Percentiles rank a stretch among this genome's conserved stretches.
These are phyloP conservation scores for Oxystoma pomonae DNA, from an alignment of 2,888 invertebrate genomes.

Conservation along the genomic window DNA sequence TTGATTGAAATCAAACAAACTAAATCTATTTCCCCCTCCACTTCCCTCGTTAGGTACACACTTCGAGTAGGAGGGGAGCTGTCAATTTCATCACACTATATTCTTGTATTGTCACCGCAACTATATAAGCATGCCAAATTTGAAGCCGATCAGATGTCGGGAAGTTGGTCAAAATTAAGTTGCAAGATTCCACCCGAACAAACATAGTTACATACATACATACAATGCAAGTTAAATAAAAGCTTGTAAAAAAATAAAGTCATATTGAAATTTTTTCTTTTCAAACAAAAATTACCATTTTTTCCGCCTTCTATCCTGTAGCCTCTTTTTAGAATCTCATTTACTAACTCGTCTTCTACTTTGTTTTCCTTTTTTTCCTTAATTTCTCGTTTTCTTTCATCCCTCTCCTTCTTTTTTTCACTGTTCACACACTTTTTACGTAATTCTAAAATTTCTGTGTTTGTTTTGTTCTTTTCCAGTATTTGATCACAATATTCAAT, in stretches of 20 bases:
- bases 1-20: too few relatives aligned
- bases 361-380: slow-evolving; percentile 46
- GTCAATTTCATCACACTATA: too few relatives aligned
- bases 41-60: too few relatives aligned
- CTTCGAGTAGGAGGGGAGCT: too few relatives aligned
- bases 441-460: slow-evolving; percentile 55
- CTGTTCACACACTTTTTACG: slow-evolving; percentile 52
- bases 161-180: too few relatives aligned
- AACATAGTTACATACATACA: too few relatives aligned
- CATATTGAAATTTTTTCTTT: slow-evolving; percentile 41
- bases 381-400: slow-evolving; percentile 53
- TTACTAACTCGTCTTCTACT: slow-evolving; percentile 47
- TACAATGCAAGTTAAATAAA: too few relatives aligned
- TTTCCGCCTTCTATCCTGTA: slow-evolving; percentile 55
- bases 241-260: slow-evolving; percentile 3
- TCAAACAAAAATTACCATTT: slow-evolving; percentile 25
- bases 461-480: slow-evolving; percentile 53
- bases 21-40: too few relatives aligned
- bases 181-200: too few relatives aligned
- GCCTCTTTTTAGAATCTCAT: slow-evolving; percentile 47
- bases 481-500: slow-evolving; percentile 68
- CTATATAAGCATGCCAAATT: too few relatives aligned
- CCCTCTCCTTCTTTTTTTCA: slow-evolving; percentile 53
- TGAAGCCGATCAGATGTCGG: too few relatives aligned
- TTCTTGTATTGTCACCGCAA: too few relatives aligned